These are phyloP conservation scores for Rhadinocentrus ornatus DNA, from an alignment of 2,797 vertebrate species.

Conservation along the genomic window DNA sequence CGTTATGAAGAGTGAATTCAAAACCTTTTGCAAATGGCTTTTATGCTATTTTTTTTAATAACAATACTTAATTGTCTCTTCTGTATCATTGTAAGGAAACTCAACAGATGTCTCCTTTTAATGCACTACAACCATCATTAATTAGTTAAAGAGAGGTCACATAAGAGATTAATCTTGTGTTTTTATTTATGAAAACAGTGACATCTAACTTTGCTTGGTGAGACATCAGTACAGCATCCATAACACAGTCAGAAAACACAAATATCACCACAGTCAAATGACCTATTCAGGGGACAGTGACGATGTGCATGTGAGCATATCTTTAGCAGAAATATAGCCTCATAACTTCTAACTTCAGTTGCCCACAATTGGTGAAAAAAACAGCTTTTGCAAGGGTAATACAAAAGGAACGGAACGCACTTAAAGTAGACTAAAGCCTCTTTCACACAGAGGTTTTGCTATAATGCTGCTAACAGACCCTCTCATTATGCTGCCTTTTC, in stretches of 20 bases:
- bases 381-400: slow-evolving; percentile 9
- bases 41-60: not conserved
- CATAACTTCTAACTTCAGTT: not conserved
- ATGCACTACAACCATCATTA: not conserved
- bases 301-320: not conserved
- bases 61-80: not conserved
- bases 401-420: slow-evolving; percentile 12
- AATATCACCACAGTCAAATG: not conserved
- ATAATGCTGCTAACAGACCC: slow-evolving; percentile 21
- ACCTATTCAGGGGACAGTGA: not conserved
- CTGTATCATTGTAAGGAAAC: not conserved
- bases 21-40: no score
- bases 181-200: not conserved
- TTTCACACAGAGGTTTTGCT: slow-evolving; percentile 25
- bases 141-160: not conserved
- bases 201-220: not conserved
- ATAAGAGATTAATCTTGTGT: not conserved
- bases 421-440: slow-evolving; percentile 25
- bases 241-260: not conserved
- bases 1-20: no score
- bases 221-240: not conserved
- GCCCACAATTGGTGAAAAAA: not conserved
- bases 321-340: not conserved
- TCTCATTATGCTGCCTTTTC: slow-evolving; percentile 30
- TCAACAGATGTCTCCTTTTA: no score